Percentiles rank a stretch among this genome's conserved stretches.
Evolutionary conservation across 2,888 invertebrate species (phyloP).

Genomic region (Oligia latruncula): DNA sequence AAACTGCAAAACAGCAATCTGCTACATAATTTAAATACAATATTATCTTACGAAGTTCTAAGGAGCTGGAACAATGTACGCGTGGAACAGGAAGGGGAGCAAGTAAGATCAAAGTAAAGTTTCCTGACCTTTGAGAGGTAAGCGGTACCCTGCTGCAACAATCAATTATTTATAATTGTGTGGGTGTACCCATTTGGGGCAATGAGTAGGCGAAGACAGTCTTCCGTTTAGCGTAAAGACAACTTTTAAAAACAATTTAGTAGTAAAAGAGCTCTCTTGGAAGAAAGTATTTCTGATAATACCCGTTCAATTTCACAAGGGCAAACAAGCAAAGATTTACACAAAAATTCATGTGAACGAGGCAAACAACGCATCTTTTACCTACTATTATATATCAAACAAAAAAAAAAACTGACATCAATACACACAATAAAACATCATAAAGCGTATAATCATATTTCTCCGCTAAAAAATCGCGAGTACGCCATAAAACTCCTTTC

Average conservation of each 20-base stretch:
- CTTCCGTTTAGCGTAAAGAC: background rate
- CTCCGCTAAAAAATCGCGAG: constrained; percentile 57
- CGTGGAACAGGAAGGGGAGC: constrained; percentile 8
- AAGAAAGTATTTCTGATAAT: background rate
- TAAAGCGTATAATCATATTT: constrained; percentile 58
- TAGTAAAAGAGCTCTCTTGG: no score
- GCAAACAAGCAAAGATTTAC: background rate
- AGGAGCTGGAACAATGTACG: background rate
- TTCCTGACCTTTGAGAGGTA: constrained; percentile 31
- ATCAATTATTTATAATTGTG: constrained; percentile 39
- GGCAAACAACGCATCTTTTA: background rate
- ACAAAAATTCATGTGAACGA: background rate
- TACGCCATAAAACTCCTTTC: constrained; percentile 74
- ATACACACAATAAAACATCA: constrained; percentile 55
- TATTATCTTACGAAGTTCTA: background rate
- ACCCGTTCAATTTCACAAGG: background rate
- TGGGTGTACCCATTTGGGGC: background rate
- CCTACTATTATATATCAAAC: background rate
- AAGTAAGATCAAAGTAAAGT: constrained; percentile 17
- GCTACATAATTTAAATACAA: background rate
- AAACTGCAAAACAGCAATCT: background rate
- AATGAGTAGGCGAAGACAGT: constrained; percentile 3
- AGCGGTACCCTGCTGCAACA: constrained; percentile 2
- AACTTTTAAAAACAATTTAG: background rate
- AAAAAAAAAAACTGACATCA: constrained; percentile 22